A percentile compares a stretch with the other conserved stretches of the same genome.
Evolutionary conservation across 2,888 invertebrate genomes (phyloP).

Genomic region (Ichneumon xanthorius): DNA sequence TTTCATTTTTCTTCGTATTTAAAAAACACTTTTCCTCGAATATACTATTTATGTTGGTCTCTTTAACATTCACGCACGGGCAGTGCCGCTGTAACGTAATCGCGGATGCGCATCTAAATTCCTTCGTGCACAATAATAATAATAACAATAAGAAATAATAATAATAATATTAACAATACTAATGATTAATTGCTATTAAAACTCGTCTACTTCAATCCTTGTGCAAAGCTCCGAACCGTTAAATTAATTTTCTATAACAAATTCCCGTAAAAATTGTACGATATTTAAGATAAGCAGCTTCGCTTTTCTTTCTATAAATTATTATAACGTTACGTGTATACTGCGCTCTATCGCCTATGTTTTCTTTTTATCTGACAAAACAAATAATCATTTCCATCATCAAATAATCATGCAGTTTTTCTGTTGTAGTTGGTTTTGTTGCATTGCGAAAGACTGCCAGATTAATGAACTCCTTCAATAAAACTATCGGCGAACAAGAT

Average conservation of each 20-base stretch:
- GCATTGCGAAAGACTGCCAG: slow-evolving; percentile 37
- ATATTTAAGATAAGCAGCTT: not conserved
- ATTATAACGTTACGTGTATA: not conserved
- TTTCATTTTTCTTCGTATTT: not conserved
- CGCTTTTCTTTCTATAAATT: not conserved
- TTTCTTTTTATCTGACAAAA: not conserved
- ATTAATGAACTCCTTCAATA: slow-evolving; percentile 33
- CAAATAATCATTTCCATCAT: slow-evolving; percentile 16
- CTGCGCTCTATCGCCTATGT: slow-evolving; percentile 1
- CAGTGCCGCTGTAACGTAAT: slow-evolving; percentile 5
- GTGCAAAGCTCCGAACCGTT: slow-evolving; percentile 39
- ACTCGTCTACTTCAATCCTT: slow-evolving; percentile 30
- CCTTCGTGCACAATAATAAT: slow-evolving; percentile 40
- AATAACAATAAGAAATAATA: slow-evolving; percentile 1
- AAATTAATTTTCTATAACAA: not conserved
- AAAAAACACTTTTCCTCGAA: not conserved
- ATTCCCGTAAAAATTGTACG: not conserved
- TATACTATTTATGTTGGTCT: not conserved
- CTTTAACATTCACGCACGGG: slow-evolving; percentile 16
- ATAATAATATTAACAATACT: slow-evolving; percentile 19
- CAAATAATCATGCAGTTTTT: slow-evolving; percentile 15
- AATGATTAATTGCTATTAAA: not conserved
- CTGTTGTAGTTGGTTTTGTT: slow-evolving; percentile 16
- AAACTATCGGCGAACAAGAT: slow-evolving; percentile 7
- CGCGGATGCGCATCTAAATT: slow-evolving; percentile 38